Evolutionary conservation across 2,888 invertebrate species (phyloP).

Genomic region (Mythimna lalbum): DNA sequence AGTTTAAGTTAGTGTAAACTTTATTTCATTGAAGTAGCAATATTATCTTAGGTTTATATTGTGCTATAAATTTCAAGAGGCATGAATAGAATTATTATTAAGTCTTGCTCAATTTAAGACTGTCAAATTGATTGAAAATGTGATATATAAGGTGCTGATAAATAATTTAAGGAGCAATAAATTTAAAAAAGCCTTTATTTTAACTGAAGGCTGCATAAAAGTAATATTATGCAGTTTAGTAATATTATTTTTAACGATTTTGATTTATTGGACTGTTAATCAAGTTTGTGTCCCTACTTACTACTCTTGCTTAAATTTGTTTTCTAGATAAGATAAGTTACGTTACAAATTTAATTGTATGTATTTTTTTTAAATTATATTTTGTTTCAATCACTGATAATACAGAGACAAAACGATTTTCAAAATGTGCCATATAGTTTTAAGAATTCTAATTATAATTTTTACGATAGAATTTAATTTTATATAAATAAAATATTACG

Average conservation of each 20-base stretch:
- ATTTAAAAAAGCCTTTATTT: not conserved
- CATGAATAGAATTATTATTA: not conserved
- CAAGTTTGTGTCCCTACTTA: too few relatives aligned
- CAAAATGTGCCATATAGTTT: not conserved
- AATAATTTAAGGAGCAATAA: not conserved
- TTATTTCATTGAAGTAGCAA: conserved; percentile 9
- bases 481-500: conserved; percentile 27
- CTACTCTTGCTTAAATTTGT: too few relatives aligned
- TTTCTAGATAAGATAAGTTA: too few relatives aligned
- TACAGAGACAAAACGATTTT: not conserved
- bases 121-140: conserved; percentile 9
- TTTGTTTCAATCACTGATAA: not conserved
- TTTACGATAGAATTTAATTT: not conserved
- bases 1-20: conserved; percentile 13
- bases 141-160: not conserved
- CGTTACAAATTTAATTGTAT: too few relatives aligned
- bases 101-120: not conserved
- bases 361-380: not conserved
- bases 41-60: conserved; percentile 1
- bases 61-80: not conserved
- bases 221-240: too few relatives aligned
- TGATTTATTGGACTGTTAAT: too few relatives aligned
- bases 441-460: not conserved
- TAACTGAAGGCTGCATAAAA: not conserved
- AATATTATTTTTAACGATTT: too few relatives aligned